Conservation (phyloP, 2,888 invertebrate genomes). For the Antheraea yamamai region DNA sequence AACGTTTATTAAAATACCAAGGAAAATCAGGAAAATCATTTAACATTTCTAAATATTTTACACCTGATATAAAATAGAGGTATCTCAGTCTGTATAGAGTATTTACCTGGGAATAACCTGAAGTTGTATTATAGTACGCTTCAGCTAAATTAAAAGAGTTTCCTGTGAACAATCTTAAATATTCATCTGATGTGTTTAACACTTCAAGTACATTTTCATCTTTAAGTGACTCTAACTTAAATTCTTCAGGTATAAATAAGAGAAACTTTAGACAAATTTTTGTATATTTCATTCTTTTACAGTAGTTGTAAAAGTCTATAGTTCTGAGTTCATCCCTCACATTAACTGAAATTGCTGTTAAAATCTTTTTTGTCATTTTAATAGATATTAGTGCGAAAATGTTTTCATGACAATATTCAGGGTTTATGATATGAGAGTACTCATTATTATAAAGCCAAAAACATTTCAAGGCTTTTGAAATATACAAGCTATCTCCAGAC, state of each 20-base stretch:
- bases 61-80: conserved; percentile 27
- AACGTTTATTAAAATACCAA: neutral
- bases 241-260: conserved; percentile 44
- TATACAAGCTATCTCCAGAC: conserved; percentile 54
- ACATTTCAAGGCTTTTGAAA: conserved; percentile 57
- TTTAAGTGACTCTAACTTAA: conserved; percentile 47
- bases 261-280: conserved; percentile 55
- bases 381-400: conserved; percentile 60
- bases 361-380: conserved; percentile 58
- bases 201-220: conserved; percentile 21
- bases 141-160: conserved; percentile 46
- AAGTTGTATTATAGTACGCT: conserved; percentile 28
- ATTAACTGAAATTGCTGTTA: conserved; percentile 43
- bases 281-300: conserved; percentile 36
- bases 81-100: conserved; percentile 32
- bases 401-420: conserved; percentile 48
- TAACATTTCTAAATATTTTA: conserved; percentile 19
- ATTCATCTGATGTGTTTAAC: conserved; percentile 16
- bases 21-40: neutral
- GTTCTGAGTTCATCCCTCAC: conserved; percentile 45
- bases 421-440: conserved; percentile 47
- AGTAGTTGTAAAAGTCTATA: conserved; percentile 51
- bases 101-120: neutral
- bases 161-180: conserved; percentile 44
- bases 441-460: conserved; percentile 52